Evolutionary conservation across 1,140 invertebrate species (phyloP).

Genomic region (Drosophila miranda): DNA sequence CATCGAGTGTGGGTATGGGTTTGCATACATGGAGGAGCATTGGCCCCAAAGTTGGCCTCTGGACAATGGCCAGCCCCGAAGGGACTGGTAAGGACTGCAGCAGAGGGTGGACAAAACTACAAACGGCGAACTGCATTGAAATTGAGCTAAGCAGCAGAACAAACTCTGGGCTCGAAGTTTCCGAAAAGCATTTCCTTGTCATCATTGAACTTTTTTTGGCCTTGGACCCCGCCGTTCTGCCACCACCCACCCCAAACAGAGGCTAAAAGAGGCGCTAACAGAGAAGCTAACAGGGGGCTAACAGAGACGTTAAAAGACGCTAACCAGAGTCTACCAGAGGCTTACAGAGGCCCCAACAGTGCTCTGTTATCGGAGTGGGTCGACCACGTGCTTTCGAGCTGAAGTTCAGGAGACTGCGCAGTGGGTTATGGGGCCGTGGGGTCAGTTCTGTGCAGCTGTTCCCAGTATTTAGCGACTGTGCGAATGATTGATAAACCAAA

Average conservation of each 20-base stretch:
- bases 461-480: constrained; percentile 66
- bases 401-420: constrained; percentile 62
- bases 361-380: constrained; percentile 16
- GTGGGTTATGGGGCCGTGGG: neutral
- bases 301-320: no score
- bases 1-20: constrained; percentile 47
- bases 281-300: no score
- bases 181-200: constrained; percentile 76
- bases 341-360: constrained; percentile 10
- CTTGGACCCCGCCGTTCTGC: neutral
- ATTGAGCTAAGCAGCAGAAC: constrained; percentile 19
- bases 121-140: constrained; percentile 39
- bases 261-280: no score
- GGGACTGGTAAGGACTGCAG: constrained; percentile 7
- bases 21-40: constrained; percentile 37
- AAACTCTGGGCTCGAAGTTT: constrained; percentile 61
- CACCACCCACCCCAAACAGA: no score
- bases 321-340: no score
- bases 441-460: constrained; percentile 36
- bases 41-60: constrained; percentile 38
- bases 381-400: constrained; percentile 62
- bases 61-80: constrained; percentile 31
- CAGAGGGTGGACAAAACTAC: neutral
- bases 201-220: constrained; percentile 48
- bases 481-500: constrained; percentile 81